phyloP scores from a whole-genome alignment of 2,113 vertebrate species.

The Campylomormyrus tamandua region DNA sequence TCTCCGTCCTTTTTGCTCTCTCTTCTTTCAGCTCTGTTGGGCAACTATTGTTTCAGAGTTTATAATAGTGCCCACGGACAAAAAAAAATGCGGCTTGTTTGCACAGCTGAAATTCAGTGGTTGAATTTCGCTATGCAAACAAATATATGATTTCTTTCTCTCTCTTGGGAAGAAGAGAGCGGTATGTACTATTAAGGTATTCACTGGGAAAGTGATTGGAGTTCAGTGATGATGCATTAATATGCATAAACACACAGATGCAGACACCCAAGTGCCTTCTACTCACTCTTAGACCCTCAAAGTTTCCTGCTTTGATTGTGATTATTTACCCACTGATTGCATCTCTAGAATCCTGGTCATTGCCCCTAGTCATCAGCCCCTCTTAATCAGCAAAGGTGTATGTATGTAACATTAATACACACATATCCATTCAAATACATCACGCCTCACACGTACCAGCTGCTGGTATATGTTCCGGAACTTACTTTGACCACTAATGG shows the following conservation, averaged over 20 bases:
- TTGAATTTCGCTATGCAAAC: not conserved
- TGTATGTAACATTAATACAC: not conserved
- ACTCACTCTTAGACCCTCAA: constrained; percentile 13
- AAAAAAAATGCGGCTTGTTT: not conserved
- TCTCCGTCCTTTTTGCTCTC: not conserved
- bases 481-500: not conserved
- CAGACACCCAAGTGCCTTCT: not conserved
- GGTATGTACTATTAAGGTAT: not conserved
- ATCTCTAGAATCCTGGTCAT: constrained; percentile 21
- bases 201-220: not conserved
- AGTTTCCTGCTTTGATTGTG: constrained; percentile 19
- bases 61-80: not conserved
- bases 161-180: not conserved
- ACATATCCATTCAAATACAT: not conserved
- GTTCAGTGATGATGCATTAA: not conserved
- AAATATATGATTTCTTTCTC: not conserved
- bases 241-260: not conserved
- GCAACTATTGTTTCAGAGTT: not conserved
- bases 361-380: not conserved
- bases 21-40: not conserved
- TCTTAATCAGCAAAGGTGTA: not conserved
- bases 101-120: not conserved
- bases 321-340: constrained; percentile 34
- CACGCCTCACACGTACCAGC: not conserved
- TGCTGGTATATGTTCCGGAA: not conserved